Evolutionary conservation across 64 coral and sea anemone species (phyloP), one percentile per base, ranked within the genome.

Genomic region (Montipora efflorescens): DNA sequence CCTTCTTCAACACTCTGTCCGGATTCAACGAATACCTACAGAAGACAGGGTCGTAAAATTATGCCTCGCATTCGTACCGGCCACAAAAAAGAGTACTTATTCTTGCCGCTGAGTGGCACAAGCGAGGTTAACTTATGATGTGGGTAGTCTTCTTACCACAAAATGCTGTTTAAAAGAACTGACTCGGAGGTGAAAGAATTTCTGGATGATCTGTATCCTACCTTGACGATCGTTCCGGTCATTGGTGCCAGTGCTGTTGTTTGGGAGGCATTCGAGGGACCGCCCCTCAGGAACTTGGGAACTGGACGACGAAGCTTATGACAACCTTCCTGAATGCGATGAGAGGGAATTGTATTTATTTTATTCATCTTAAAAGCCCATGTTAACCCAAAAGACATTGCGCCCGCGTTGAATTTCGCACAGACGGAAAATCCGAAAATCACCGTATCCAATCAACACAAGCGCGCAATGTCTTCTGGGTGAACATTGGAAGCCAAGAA

Each of bases 1-100:
- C 95, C 97, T 89, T 99, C 92, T 77, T 92, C 85, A 2, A 99
- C 97, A 18, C 82, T 75, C 36, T 99, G 97, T 28, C 97, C 95
- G 21, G 92, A 90, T 71, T 92, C 84, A 50, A 99, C 97, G 67
- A 96, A 76, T 46, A 99, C 92, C 97, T 99, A 75, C 5, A 67
- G 46, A 7, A 21, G 3, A 67, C 68, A 23, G 21, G 21, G 21
- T 21, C 5, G 68, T 71, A 71, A 64, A 18, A 2, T 71, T 7
- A 71, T 22, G 4, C 19, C 18, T 23, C 20, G 4, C 5, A 21
- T 7, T 23, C 5, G 5, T 8, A 21, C 68, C 5, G 14, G 68
- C 19, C 61, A 14, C 9, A 64, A 55, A 5, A 55, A 10, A 7
- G 52, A 55, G 52, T 55, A 55, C 10, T 3, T 10, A 0, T 7